phyloP scores from a whole-genome alignment of 2,113 vertebrate genomes.

The Onychorhynchus coronatus region DNA sequence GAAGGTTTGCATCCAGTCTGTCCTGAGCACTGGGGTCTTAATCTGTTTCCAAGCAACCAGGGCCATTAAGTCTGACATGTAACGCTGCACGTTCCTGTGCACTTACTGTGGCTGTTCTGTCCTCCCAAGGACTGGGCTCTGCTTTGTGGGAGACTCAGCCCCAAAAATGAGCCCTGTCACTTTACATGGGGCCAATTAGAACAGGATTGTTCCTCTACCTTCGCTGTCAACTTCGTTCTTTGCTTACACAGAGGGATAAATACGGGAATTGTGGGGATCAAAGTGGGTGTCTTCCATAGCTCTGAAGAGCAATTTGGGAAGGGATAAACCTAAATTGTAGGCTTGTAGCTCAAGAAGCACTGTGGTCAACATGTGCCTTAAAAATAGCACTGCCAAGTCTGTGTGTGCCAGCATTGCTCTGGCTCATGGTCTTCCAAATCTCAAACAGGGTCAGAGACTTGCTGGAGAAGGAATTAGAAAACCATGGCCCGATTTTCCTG shows the following conservation, averaged over 20 bases:
- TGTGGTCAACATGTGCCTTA: background rate
- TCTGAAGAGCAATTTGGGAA: background rate
- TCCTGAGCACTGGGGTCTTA: background rate
- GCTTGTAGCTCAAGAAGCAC: background rate
- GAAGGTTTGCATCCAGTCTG: background rate
- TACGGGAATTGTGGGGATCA: background rate
- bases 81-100: background rate
- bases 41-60: background rate
- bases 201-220: background rate
- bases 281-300: background rate
- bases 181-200: background rate
- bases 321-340: background rate
- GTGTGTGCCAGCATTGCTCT: background rate
- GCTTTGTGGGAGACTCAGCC: background rate
- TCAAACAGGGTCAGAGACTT: background rate
- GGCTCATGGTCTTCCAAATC: background rate
- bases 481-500: background rate
- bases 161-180: rapidly evolving
- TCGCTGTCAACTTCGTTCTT: background rate
- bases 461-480: background rate
- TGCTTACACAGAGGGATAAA: background rate
- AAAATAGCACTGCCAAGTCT: background rate
- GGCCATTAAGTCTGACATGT: background rate
- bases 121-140: background rate
- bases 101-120: background rate